Base-by-base conservation (phyloP, 1,140 invertebrate species). In the Belonocnema kinseyi region DNA sequence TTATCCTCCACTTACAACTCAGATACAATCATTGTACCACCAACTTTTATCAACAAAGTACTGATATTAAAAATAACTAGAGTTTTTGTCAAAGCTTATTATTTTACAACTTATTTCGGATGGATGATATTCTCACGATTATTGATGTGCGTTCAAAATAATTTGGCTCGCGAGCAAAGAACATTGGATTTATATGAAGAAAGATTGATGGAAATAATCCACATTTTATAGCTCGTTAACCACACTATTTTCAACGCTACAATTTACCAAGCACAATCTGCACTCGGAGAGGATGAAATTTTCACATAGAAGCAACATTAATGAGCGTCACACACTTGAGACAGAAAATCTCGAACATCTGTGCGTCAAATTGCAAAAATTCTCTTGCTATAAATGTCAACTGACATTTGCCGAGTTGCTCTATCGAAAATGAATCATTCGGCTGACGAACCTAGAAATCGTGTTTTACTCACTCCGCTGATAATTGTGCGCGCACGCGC, bases 311-410 rank as follows among this genome's bases (percentile, higher is more conserved):
- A 61, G 58, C 61, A 66, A 66, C 10, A 66, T 66, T 40, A 19
- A 56, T 56, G 10, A n/a, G n/a, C 26, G 26, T 26, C 1, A 46
- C 40, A 46, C 33, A 33, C 61, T 66, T 26, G 3, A 12, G 61
- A 66, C 33, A 66, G 61, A 66, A 40, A 66, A n/a, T n/a, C 40
- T 26, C 21, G 14, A 46, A 66, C 26, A 66, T 66, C 61, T 66
- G 61, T 66, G 61, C 26, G 26, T 66, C 26, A 66, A 66, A 66
- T 40, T 66, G 40, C 61, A 66, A 66, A 66, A 26, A 26, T n/a
- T 46, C 40, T 40, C 58, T 66, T 33, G 61, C 26, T 66, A 66
- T 66, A 40, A 66, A 66, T 40, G 61, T 66, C 40, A 8, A 46
- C 11, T 10, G 7, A 46, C 10, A 46, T 46, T 46, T 1, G 40